A percentile compares a stretch with the other conserved stretches of the same genome.
phyloP scores from a whole-genome alignment of 1,140 invertebrate species.

The Leptinotarsa defecta region DNA sequence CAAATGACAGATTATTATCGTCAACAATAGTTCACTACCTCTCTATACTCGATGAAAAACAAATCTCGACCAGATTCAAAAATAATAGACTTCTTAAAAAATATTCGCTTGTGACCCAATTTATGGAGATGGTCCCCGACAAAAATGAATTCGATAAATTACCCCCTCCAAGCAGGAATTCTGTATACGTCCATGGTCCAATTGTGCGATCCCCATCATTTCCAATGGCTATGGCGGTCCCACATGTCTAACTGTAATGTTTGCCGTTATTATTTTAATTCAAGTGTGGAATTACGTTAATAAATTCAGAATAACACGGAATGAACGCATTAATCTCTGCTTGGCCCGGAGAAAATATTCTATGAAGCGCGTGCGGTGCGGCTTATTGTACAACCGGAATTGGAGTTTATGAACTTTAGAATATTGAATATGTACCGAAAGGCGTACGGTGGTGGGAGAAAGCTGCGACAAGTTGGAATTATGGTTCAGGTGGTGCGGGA shows the following conservation, averaged over 20 bases:
- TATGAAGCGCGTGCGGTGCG: not conserved
- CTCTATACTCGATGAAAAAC: too few relatives aligned
- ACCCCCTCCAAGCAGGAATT: not conserved
- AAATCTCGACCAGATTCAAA: too few relatives aligned
- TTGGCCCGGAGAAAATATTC: not conserved
- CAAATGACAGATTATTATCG: too few relatives aligned
- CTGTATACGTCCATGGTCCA: not conserved
- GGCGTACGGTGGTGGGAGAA: too few relatives aligned
- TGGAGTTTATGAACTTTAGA: not conserved
- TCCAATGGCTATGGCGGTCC: not conserved
- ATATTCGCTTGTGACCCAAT: not conserved
- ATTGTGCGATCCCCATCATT: not conserved
- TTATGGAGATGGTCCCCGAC: not conserved
- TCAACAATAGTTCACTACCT: too few relatives aligned
- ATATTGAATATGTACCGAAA: too few relatives aligned
- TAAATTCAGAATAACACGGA: conserved; percentile 1
- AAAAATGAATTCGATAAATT: not conserved
- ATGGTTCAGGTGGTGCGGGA: too few relatives aligned
- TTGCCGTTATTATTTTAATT: conserved; percentile 1
- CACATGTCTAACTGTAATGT: not conserved
- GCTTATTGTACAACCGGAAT: not conserved
- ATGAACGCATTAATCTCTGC: conserved; percentile 5
- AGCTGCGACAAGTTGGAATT: too few relatives aligned
- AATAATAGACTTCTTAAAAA: not conserved
- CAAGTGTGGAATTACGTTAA: not conserved